phyloP scores from a whole-genome alignment of 2,888 invertebrate genomes.

The Tachina lurida region DNA sequence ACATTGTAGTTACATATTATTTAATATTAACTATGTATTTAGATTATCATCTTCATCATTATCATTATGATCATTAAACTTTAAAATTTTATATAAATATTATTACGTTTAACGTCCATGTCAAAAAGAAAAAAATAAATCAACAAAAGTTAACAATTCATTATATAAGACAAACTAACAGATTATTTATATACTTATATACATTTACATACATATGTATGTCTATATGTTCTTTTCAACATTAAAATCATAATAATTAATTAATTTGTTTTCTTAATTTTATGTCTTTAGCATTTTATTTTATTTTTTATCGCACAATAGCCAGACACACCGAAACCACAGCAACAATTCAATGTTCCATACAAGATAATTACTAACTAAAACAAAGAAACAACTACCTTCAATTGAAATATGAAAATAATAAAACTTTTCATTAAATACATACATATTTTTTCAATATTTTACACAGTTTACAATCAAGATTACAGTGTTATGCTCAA shows the following conservation, averaged over 20 bases:
- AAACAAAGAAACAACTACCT: constrained; percentile 44
- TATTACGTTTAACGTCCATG: constrained; percentile 67
- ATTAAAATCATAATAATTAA: neutral
- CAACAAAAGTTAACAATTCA: constrained; percentile 62
- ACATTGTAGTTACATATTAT: constrained; percentile 27
- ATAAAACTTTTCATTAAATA: constrained; percentile 16
- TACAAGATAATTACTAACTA: constrained; percentile 54
- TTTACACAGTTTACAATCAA: constrained; percentile 36
- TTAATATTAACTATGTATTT: constrained; percentile 14
- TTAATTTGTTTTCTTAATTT: constrained; percentile 19
- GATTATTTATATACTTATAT: constrained; percentile 16
- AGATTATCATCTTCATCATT: constrained; percentile 12
- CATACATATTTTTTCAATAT: constrained; percentile 56
- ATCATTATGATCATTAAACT: constrained; percentile 32
- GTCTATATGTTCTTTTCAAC: neutral
- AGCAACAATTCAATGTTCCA: constrained; percentile 68
- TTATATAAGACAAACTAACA: constrained; percentile 46
- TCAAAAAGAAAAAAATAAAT: constrained; percentile 22
- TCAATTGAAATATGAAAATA: constrained; percentile 38
- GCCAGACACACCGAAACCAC: constrained; percentile 44
- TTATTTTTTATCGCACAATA: constrained; percentile 43
- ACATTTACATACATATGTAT: neutral
- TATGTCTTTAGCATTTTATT: constrained; percentile 8
- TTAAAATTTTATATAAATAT: constrained; percentile 30
- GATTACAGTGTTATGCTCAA: constrained; percentile 56